phyloP scores from a whole-genome alignment of 1,140 invertebrate species.

The Vanessa atalanta region DNA sequence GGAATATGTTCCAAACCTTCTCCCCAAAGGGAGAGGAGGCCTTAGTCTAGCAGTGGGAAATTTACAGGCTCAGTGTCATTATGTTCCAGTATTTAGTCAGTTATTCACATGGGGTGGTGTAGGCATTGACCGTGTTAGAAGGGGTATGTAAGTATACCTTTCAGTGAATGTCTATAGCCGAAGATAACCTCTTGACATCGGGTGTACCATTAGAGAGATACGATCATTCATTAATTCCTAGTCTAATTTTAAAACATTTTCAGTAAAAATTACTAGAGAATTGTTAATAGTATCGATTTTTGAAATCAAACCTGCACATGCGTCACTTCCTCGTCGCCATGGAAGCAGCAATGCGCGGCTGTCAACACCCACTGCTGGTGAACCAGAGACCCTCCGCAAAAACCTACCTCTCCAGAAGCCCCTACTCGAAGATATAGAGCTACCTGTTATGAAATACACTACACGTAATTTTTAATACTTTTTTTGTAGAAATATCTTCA shows the following conservation, averaged over 20 bases:
- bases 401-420: slow-evolving; percentile 59
- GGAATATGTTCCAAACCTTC: too few species aligned
- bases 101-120: too few species aligned
- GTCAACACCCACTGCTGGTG: slow-evolving; percentile 78
- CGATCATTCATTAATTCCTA: neutral
- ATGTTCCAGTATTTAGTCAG: too few species aligned
- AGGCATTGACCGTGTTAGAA: too few species aligned
- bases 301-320: slow-evolving; percentile 55
- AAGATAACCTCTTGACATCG: too few species aligned
- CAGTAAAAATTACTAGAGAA: neutral
- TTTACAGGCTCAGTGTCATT: too few species aligned
- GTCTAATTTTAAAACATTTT: neutral
- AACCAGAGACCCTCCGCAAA: slow-evolving; percentile 79
- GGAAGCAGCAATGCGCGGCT: slow-evolving; percentile 80
- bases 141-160: too few species aligned
- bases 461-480: slow-evolving; percentile 5
- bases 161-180: too few species aligned
- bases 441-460: slow-evolving; percentile 44
- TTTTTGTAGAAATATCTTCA: too few species aligned
- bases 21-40: too few species aligned
- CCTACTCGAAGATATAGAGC: slow-evolving; percentile 65
- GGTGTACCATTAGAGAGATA: too few species aligned
- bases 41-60: too few species aligned
- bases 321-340: slow-evolving; percentile 52
- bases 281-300: neutral